Conservation (phyloP, 2,888 invertebrate species). For the Dryococelus australis region DNA sequence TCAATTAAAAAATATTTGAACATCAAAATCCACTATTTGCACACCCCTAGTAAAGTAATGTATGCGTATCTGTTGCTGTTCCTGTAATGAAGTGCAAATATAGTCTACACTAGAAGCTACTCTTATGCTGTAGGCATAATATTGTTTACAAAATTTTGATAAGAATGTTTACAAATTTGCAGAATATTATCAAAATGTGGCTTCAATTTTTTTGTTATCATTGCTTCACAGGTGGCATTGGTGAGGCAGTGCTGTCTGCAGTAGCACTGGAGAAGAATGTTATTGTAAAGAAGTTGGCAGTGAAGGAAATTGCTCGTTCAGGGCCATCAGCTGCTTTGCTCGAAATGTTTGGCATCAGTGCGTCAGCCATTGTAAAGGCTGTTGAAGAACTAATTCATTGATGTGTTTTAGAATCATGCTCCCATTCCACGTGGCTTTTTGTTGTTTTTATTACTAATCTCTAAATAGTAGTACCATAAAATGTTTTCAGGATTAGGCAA, state of each 20-base stretch:
- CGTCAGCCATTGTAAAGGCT: conserved; percentile 78
- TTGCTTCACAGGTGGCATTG: conserved; percentile 78
- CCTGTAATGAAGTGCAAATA: no score
- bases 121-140: no score
- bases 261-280: conserved; percentile 75
- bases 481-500: background rate
- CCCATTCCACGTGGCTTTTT: background rate
- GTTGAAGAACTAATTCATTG: conserved; percentile 63
- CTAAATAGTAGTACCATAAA: background rate
- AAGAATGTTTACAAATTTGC: no score
- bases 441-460: background rate
- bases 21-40: no score
- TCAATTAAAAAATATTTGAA: no score
- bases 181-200: no score
- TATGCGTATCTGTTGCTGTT: no score
- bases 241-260: conserved; percentile 91
- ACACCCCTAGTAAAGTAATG: no score
- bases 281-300: conserved; percentile 79
- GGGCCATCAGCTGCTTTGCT: conserved; percentile 88
- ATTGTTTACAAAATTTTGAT: no score
- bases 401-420: background rate
- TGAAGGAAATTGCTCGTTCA: conserved; percentile 86
- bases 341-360: conserved; percentile 88
- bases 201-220: no score
- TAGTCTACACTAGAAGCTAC: no score